Conservation (phyloP, 2,113 vertebrate genomes). For the Zootoca vivipara region DNA sequence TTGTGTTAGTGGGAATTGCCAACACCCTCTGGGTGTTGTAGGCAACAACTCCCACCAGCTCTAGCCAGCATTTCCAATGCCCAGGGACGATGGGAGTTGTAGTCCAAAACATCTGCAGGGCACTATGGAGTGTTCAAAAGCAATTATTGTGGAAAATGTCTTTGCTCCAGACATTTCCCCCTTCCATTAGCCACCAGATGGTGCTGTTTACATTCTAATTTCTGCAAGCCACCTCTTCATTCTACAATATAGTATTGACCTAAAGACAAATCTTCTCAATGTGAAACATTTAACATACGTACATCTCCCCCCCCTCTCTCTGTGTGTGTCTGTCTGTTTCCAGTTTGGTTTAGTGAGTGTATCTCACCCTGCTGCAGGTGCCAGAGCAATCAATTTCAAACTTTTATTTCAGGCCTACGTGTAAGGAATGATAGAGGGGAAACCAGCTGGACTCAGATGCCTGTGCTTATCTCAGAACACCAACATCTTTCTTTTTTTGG, state of each 20-base stretch:
- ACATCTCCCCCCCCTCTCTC: too few relatives aligned
- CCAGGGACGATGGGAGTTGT: neutral
- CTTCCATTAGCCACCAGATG: conserved; percentile 60
- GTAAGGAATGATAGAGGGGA: conserved; percentile 21
- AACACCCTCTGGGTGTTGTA: too few relatives aligned
- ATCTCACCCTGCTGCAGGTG: conserved; percentile 13
- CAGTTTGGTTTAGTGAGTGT: conserved; percentile 10
- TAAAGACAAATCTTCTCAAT: conserved; percentile 47
- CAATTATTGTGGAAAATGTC: neutral
- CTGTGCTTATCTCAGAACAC: neutral
- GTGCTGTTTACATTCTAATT: conserved; percentile 51
- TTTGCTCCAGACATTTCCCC: neutral
- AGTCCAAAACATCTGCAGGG: neutral
- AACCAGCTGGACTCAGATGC: neutral
- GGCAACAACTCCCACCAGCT: too few relatives aligned
- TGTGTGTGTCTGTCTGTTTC: neutral
- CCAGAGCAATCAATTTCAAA: conserved; percentile 30
- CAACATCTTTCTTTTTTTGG: neutral
- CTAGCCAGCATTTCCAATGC: too few relatives aligned
- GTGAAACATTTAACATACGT: neutral
- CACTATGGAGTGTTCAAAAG: neutral
- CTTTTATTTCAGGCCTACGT: conserved; percentile 16
- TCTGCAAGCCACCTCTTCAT: neutral
- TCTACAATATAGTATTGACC: conserved; percentile 44
- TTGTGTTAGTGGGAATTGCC: too few relatives aligned